phyloP scores from a whole-genome alignment of 92 coral and sea anemone genomes.

The Chrysogorgia sp. region DNA sequence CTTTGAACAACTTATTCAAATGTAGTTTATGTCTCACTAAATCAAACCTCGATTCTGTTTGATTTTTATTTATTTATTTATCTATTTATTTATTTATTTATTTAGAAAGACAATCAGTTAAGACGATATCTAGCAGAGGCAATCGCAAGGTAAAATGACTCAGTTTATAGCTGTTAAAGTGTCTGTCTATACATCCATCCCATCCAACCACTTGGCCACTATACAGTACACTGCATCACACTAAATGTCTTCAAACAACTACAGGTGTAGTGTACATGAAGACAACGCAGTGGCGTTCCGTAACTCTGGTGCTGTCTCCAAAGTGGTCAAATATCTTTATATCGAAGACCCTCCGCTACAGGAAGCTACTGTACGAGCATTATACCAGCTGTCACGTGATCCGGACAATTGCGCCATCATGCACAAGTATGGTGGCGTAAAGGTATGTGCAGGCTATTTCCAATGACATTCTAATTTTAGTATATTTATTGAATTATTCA shows the following conservation, averaged over 20 bases:
- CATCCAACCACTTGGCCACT: neutral
- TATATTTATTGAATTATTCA: too few relatives aligned
- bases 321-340: conserved; percentile 82
- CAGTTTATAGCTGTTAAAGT: neutral
- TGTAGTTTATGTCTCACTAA: neutral
- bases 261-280: conserved; percentile 84
- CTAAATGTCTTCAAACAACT: neutral
- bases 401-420: conserved; percentile 86
- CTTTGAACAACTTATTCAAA: conserved; percentile 7
- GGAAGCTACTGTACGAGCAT: conserved; percentile 91
- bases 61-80: conserved; percentile 12
- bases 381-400: conserved; percentile 72
- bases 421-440: conserved; percentile 87
- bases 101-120: conserved; percentile 59
- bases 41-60: neutral
- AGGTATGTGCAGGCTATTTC: conserved; percentile 50
- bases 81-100: neutral
- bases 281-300: conserved; percentile 77
- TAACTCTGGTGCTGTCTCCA: conserved; percentile 80
- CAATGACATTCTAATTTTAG: neutral
- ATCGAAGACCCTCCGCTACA: conserved; percentile 70
- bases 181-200: neutral
- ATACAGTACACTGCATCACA: neutral
- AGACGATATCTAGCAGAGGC: conserved; percentile 83
- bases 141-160: conserved; percentile 65